These are phyloP conservation scores for Neotoxoptera formosana DNA, from an alignment of 1,140 invertebrate genomes.

Conservation along the genomic window DNA sequence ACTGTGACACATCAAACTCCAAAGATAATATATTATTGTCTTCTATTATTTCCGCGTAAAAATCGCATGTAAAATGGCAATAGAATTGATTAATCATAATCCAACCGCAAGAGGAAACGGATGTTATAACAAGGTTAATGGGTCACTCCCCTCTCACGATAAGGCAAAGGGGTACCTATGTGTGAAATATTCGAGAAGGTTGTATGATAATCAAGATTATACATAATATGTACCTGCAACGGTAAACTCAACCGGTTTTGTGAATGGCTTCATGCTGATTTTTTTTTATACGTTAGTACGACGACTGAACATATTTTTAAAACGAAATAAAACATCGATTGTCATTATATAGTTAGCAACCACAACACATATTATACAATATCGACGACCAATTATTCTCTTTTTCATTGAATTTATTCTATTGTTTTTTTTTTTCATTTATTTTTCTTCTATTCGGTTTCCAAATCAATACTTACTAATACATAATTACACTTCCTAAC, in stretches of 20 bases:
- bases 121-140: conserved; percentile 51
- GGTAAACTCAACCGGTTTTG: conserved; percentile 54
- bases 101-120: background rate
- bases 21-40: background rate
- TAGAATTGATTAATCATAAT: background rate
- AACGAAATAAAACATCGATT: conserved; percentile 31
- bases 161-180: conserved; percentile 8
- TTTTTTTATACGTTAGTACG: background rate
- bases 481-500: background rate
- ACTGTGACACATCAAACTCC: background rate
- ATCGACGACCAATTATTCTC: background rate
- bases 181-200: conserved; percentile 56
- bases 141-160: conserved; percentile 37
- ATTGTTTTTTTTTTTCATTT: conserved; percentile 11
- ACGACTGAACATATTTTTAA: background rate
- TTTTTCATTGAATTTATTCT: background rate
- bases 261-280: conserved; percentile 42
- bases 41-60: background rate
- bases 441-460: background rate
- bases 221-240: conserved; percentile 35
- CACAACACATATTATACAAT: conserved; percentile 13
- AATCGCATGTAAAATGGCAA: background rate
- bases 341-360: background rate
- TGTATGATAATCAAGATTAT: conserved; percentile 52
- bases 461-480: conserved; percentile 8